Percentiles rank a stretch among this genome's conserved stretches.
Evolutionary conservation across 2,113 vertebrate species (phyloP).

Genomic region (Anhinga anhinga): DNA sequence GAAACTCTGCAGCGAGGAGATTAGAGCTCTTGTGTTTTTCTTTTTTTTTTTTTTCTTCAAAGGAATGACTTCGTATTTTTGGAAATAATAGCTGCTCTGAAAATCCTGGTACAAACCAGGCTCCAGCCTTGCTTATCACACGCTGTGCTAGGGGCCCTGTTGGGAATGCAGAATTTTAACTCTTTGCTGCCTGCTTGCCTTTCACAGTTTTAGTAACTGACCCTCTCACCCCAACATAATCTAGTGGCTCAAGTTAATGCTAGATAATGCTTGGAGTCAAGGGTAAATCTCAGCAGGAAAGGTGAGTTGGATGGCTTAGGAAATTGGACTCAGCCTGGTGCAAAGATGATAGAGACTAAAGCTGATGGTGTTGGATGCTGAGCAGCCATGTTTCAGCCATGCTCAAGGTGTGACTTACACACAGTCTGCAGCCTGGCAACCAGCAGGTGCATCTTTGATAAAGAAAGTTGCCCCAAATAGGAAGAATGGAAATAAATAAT

Average conservation of each 20-base stretch:
- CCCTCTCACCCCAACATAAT: background rate
- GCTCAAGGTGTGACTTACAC: background rate
- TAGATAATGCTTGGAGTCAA: background rate
- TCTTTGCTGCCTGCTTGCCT: background rate
- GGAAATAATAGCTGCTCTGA: constrained; percentile 49
- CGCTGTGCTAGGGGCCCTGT: background rate
- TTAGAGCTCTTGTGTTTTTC: constrained; percentile 18
- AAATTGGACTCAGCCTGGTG: background rate
- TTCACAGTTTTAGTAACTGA: background rate
- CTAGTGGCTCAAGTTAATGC: background rate
- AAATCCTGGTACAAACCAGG: constrained; percentile 47
- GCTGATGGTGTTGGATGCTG: background rate
- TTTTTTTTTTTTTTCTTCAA: background rate
- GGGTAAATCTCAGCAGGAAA: background rate
- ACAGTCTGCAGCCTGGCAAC: constrained; percentile 20
- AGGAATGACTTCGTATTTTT: constrained; percentile 51
- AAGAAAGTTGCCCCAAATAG: background rate
- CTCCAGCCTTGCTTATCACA: background rate
- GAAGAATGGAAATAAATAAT: background rate
- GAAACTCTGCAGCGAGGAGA: constrained; percentile 56
- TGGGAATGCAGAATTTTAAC: constrained; percentile 22
- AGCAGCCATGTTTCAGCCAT: rapidly evolving
- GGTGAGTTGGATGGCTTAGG: background rate
- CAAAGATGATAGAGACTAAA: background rate
- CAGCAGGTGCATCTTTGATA: background rate